Conservation (phyloP, 2,113 vertebrate species). For the Dromiciops gliroides region DNA sequence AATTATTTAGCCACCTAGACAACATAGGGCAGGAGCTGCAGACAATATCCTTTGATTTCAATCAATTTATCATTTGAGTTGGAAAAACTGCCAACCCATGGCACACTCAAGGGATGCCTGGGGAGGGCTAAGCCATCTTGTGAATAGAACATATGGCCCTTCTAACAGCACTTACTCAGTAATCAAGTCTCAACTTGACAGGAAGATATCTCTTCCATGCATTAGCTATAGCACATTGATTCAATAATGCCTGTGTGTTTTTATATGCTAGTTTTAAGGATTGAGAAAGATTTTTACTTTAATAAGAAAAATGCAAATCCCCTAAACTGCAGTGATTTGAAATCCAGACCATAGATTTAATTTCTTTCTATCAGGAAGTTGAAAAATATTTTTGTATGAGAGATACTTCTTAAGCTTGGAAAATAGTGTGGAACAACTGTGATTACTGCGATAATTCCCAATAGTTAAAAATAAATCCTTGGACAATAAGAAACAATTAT, state of each 20-base stretch:
- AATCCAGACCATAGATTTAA: background rate
- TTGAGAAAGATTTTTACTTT: slow-evolving; percentile 44
- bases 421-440: slow-evolving; percentile 25
- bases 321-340: rapidly evolving
- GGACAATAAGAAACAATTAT: background rate
- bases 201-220: slow-evolving; percentile 64
- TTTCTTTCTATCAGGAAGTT: rapidly evolving
- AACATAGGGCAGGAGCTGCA: slow-evolving; percentile 48
- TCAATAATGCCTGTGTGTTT: slow-evolving; percentile 46
- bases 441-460: background rate
- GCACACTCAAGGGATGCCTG: slow-evolving; percentile 45
- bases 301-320: background rate
- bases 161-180: slow-evolving; percentile 71
- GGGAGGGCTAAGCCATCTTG: slow-evolving; percentile 64
- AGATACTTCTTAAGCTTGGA: slow-evolving; percentile 22
- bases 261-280: slow-evolving; percentile 60
- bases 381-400: background rate
- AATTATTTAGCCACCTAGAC: slow-evolving; percentile 46
- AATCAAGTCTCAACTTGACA: slow-evolving; percentile 69
- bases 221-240: slow-evolving; percentile 54
- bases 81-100: slow-evolving; percentile 51
- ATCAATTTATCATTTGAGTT: slow-evolving; percentile 60
- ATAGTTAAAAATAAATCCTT: background rate
- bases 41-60: slow-evolving; percentile 71
- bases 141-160: slow-evolving; percentile 60